phyloP scores from a whole-genome alignment of 2,113 vertebrate genomes.

The Zootoca vivipara region DNA sequence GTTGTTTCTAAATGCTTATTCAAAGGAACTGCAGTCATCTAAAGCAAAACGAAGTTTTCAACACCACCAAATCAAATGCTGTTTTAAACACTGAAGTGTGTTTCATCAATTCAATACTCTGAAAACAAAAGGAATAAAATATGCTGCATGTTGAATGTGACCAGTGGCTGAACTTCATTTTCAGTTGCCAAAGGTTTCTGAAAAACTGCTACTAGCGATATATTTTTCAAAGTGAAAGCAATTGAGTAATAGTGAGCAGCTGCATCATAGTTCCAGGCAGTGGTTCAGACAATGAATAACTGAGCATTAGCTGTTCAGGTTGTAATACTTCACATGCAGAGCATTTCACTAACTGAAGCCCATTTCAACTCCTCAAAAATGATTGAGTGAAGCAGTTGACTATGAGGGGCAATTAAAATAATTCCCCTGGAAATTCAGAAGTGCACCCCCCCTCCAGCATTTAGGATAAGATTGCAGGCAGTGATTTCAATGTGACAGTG shows the following conservation, averaged over 20 bases:
- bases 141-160: background rate
- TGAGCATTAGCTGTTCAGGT: background rate
- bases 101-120: background rate
- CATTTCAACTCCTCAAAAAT: background rate
- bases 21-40: background rate
- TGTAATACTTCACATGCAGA: background rate
- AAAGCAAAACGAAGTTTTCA: background rate
- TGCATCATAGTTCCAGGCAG: background rate
- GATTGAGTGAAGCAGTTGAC: background rate
- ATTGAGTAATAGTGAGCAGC: background rate
- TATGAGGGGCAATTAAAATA: background rate
- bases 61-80: background rate
- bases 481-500: background rate
- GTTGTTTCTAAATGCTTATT: background rate
- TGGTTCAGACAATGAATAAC: background rate
- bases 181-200: background rate
- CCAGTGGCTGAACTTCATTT: constrained; percentile 18
- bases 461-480: background rate
- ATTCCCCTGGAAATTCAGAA: background rate
- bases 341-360: background rate
- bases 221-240: constrained; percentile 27
- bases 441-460: background rate
- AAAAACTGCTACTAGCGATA: background rate
- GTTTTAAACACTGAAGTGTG: background rate
- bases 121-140: background rate